phyloP scores from a whole-genome alignment of 1,140 invertebrate species.

The Pogonus chalceus region DNA sequence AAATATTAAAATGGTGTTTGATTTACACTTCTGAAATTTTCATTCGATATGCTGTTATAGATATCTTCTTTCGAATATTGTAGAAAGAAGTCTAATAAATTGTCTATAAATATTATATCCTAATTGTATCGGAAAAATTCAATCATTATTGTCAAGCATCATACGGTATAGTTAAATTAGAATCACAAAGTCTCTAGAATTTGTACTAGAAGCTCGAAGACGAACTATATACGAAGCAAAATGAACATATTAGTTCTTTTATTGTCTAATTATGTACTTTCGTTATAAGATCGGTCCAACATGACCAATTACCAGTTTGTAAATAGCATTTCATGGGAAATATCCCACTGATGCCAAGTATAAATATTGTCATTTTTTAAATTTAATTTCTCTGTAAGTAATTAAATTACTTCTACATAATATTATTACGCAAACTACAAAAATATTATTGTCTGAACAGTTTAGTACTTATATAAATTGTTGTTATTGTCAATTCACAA shows the following conservation, averaged over 20 bases:
- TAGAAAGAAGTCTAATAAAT: neutral
- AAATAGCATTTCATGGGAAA: too few relatives aligned
- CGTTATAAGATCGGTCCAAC: neutral
- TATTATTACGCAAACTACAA: neutral
- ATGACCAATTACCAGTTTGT: neutral
- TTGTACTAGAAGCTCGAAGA: constrained; percentile 2
- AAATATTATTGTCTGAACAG: constrained; percentile 7
- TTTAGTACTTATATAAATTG: neutral
- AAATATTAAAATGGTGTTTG: neutral
- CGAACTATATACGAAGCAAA: neutral
- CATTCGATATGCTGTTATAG: neutral
- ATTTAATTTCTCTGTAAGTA: too few relatives aligned
- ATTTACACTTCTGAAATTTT: neutral
- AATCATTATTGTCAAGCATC: too few relatives aligned
- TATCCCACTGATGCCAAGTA: too few relatives aligned
- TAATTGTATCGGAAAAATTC: too few relatives aligned
- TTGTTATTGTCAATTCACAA: constrained; percentile 6
- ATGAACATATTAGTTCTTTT: neutral
- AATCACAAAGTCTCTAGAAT: neutral
- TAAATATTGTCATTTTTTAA: too few relatives aligned
- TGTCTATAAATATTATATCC: neutral
- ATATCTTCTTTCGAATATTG: neutral
- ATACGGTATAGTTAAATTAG: neutral
- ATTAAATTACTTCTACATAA: neutral
- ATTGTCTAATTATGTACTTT: constrained; percentile 5